These are phyloP conservation scores for Pipra filicauda DNA, from an alignment of 2,113 vertebrate genomes.

Conservation along the genomic window DNA sequence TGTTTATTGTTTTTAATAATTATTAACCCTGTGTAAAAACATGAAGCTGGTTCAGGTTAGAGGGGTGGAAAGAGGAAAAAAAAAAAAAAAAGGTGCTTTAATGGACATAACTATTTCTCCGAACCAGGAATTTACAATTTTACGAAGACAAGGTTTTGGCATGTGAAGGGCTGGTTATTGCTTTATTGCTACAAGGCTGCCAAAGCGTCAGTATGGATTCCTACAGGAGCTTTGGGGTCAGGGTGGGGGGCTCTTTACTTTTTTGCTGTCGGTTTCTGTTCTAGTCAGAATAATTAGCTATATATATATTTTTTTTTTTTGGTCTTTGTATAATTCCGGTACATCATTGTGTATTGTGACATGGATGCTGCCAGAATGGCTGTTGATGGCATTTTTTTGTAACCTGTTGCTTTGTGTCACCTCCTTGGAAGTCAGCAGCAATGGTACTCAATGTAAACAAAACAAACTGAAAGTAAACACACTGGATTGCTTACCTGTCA, in stretches of 20 bases:
- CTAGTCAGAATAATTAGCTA: constrained; percentile 50
- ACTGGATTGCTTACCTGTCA: constrained; percentile 33
- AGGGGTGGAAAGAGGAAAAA: too few species aligned
- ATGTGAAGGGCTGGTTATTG: constrained; percentile 6
- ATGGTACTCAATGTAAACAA: constrained; percentile 1
- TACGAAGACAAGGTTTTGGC: background rate
- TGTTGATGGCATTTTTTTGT: constrained; percentile 47
- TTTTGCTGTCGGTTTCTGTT: constrained; percentile 47
- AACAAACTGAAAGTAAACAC: constrained; percentile 56
- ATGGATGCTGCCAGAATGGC: constrained; percentile 57
- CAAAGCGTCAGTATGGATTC: constrained; percentile 38
- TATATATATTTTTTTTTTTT: constrained; percentile 16
- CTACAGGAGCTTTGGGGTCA: background rate
- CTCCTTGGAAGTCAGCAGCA: constrained; percentile 42
- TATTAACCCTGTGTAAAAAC: background rate
- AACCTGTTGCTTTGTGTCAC: constrained; percentile 58
- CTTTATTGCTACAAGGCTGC: background rate
- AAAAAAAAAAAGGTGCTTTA: constrained; percentile 15
- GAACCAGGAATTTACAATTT: background rate
- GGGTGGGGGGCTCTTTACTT: background rate
- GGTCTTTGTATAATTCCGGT: constrained; percentile 65
- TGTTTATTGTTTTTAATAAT: background rate
- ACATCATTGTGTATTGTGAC: constrained; percentile 68
- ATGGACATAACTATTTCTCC: background rate
- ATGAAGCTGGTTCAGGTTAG: background rate